Percentiles rank a stretch among this genome's conserved stretches.
phyloP scores from a whole-genome alignment of 2,797 vertebrate species.

The Poecilia wingei region DNA sequence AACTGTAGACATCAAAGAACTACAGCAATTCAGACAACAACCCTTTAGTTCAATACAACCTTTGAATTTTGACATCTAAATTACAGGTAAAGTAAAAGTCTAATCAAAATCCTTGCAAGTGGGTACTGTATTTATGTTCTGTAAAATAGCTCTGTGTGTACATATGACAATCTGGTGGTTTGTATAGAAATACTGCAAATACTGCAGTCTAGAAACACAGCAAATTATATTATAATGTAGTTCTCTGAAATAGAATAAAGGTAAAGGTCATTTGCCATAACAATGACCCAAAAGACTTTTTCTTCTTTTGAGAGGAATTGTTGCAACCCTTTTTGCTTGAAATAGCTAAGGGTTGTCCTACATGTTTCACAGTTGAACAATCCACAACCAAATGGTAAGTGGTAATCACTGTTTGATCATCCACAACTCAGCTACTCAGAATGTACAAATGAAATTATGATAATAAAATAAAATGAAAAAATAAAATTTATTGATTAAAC shows the following conservation, averaged over 20 bases:
- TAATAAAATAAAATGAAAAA: not conserved
- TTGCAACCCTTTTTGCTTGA: not conserved
- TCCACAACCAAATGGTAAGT: not conserved
- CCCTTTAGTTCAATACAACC: constrained; percentile 36
- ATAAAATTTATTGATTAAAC: not conserved
- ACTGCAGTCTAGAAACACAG: not conserved
- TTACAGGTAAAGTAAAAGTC: constrained; percentile 1
- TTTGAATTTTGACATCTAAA: constrained; percentile 11
- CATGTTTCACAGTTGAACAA: not conserved
- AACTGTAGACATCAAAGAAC: constrained; percentile 43
- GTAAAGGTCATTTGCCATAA: not conserved
- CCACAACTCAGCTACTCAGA: not conserved
- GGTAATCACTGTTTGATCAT: not conserved
- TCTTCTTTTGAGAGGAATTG: not conserved
- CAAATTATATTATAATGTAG: not conserved
- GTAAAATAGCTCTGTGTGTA: not conserved
- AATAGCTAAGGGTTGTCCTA: not conserved
- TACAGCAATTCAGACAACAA: constrained; percentile 37
- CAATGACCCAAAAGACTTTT: not conserved
- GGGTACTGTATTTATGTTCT: not conserved
- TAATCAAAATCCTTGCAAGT: not conserved
- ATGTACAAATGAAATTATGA: not conserved
- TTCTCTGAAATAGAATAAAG: not conserved
- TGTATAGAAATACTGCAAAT: not conserved
- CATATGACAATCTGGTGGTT: not conserved